Evolutionary conservation across 2,113 vertebrate species (phyloP).

Genomic region (Dryoscopus gambensis): DNA sequence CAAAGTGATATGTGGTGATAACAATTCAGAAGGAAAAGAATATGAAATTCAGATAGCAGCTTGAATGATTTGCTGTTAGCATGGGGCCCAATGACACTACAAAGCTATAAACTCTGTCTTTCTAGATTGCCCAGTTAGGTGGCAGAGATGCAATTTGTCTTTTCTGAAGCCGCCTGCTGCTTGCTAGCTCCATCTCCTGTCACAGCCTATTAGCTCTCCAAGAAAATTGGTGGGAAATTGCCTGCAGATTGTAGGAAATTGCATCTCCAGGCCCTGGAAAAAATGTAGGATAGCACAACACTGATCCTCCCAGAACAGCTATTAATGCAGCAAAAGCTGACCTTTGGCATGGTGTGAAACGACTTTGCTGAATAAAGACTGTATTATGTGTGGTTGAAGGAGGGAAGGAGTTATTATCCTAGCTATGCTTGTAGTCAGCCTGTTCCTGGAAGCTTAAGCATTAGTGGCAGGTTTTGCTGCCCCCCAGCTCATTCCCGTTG

Average conservation of each 20-base stretch:
- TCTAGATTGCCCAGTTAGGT: constrained; percentile 81
- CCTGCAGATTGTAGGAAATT: constrained; percentile 86
- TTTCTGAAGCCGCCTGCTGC: constrained; percentile 79
- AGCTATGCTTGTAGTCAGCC: constrained; percentile 23
- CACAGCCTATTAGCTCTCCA: constrained; percentile 83
- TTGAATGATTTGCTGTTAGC: constrained; percentile 77
- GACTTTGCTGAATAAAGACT: constrained; percentile 77
- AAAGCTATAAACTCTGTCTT: constrained; percentile 79
- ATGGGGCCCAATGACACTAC: constrained; percentile 76
- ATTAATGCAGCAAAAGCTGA: constrained; percentile 80
- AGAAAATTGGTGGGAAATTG: constrained; percentile 86
- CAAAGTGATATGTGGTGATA: constrained; percentile 65
- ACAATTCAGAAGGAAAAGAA: constrained; percentile 70
- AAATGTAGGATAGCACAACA: constrained; percentile 80
- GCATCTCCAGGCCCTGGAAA: constrained; percentile 79
- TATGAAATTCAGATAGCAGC: constrained; percentile 74
- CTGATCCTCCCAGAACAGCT: constrained; percentile 79
- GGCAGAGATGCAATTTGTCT: constrained; percentile 82
- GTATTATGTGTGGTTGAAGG: constrained; percentile 72
- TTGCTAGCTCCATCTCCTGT: constrained; percentile 81
- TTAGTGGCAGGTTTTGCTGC: constrained; percentile 22
- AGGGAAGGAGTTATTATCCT: constrained; percentile 69
- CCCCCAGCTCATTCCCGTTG: not conserved
- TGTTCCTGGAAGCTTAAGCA: constrained; percentile 57
- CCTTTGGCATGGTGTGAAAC: constrained; percentile 76